These are phyloP conservation scores for Drosophila fungiperda DNA, from an alignment of 2,888 invertebrate genomes.

Conservation along the genomic window DNA sequence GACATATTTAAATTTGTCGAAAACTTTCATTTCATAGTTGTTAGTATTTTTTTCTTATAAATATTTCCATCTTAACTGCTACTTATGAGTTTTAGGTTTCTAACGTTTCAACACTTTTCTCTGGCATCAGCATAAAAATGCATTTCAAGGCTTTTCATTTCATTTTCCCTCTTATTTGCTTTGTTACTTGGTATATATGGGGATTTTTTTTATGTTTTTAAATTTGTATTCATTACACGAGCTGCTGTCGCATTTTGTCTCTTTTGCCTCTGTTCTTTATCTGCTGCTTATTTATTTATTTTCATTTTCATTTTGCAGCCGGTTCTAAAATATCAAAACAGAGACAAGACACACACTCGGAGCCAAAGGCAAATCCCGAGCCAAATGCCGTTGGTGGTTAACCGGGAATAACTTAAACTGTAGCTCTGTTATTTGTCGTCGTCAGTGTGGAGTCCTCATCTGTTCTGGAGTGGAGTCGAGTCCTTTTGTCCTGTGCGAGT, in stretches of 20 bases:
- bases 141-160: slow-evolving; percentile 12
- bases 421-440: slow-evolving; percentile 44
- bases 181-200: not conserved
- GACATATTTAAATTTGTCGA: not conserved
- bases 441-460: slow-evolving; percentile 19
- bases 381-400: slow-evolving; percentile 58
- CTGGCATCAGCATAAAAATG: slow-evolving; percentile 7
- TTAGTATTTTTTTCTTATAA: slow-evolving; percentile 1
- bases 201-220: not conserved
- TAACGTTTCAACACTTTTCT: slow-evolving; percentile 23
- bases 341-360: slow-evolving; percentile 12
- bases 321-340: slow-evolving; percentile 52
- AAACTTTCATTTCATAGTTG: slow-evolving; percentile 1
- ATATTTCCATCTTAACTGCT: slow-evolving; percentile 23
- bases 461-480: slow-evolving; percentile 1
- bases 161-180: not conserved
- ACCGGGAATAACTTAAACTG: slow-evolving; percentile 39
- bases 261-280: slow-evolving; percentile 22
- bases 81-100: slow-evolving; percentile 42
- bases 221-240: slow-evolving; percentile 70
- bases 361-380: slow-evolving; percentile 36
- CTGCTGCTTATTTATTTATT: slow-evolving; percentile 61
- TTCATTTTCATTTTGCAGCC: slow-evolving; percentile 58
- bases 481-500: slow-evolving; percentile 19
- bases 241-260: slow-evolving; percentile 26